Conservation (phyloP, 2,888 invertebrate genomes). For the Buathra laborator region DNA sequence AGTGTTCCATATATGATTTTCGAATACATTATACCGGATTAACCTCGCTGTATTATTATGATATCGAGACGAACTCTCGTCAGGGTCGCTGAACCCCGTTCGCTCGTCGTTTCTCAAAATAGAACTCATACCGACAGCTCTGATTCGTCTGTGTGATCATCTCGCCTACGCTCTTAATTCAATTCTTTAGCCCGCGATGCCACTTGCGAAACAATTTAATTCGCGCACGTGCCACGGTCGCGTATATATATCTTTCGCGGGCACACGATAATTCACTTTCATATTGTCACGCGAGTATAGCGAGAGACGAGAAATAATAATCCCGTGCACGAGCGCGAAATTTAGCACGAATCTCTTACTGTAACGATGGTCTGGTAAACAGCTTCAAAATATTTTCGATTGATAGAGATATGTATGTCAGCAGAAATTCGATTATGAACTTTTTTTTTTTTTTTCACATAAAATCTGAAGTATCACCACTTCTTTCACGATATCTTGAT, state of each 20-base stretch:
- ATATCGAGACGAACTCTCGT: conserved; percentile 6
- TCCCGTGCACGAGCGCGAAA: not conserved
- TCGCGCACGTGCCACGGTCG: conserved; percentile 32
- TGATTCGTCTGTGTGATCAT: not conserved
- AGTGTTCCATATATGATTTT: conserved; percentile 6
- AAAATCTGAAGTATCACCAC: not conserved
- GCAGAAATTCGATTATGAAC: not conserved
- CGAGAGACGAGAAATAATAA: conserved; percentile 7
- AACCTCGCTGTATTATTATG: conserved; percentile 27
- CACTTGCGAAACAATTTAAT: conserved; percentile 36
- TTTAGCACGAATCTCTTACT: not conserved
- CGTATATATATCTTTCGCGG: not conserved
- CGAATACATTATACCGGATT: conserved; percentile 40
- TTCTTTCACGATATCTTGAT: not conserved
- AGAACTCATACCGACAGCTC: conserved; percentile 3
- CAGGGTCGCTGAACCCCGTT: not conserved
- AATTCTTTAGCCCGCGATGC: conserved; percentile 5
- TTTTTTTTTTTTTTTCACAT: not conserved
- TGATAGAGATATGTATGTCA: not conserved
- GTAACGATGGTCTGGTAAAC: not conserved
- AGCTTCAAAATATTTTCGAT: not conserved
- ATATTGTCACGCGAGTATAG: conserved; percentile 34
- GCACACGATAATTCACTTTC: conserved; percentile 55
- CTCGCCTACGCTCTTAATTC: conserved; percentile 36
- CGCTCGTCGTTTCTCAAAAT: not conserved